Percentiles rank a stretch among this genome's conserved stretches.
phyloP scores from a whole-genome alignment of 2,113 vertebrate genomes.

The Penelope pileata region DNA sequence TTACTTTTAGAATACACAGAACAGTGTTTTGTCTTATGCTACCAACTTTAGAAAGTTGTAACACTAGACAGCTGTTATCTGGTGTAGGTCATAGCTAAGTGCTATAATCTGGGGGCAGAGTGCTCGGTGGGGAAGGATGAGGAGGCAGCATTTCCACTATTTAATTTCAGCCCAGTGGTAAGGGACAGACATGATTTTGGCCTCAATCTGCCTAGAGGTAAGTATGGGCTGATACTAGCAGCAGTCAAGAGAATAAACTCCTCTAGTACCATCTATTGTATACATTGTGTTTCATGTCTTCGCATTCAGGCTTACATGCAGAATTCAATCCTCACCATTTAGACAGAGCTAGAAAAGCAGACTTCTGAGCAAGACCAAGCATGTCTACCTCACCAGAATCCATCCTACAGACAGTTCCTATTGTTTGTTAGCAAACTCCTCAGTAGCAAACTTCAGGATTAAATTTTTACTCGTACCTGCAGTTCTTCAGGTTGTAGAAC shows the following conservation, averaged over 20 bases:
- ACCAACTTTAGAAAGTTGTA: not conserved
- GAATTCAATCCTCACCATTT: not conserved
- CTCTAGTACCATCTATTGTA: not conserved
- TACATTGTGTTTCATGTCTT: not conserved
- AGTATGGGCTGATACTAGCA: not conserved
- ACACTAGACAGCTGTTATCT: not conserved
- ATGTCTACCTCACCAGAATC: not conserved
- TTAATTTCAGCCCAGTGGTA: not conserved
- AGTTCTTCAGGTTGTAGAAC: not conserved
- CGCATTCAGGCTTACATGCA: not conserved
- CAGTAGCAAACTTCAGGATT: not conserved
- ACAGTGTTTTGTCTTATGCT: not conserved
- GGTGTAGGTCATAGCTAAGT: not conserved
- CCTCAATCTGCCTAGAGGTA: not conserved
- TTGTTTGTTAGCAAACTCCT: not conserved
- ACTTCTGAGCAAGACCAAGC: not conserved
- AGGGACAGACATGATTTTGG: not conserved
- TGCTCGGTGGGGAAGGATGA: not conserved
- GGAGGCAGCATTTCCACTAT: not conserved
- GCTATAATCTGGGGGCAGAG: not conserved
- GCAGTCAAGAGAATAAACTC: not conserved
- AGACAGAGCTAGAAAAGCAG: not conserved
- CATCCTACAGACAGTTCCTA: not conserved
- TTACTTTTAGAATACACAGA: not conserved
- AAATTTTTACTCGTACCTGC: not conserved